phyloP scores from a whole-genome alignment of 2,113 vertebrate species.

The Hydrochoerus hydrochaeris region DNA sequence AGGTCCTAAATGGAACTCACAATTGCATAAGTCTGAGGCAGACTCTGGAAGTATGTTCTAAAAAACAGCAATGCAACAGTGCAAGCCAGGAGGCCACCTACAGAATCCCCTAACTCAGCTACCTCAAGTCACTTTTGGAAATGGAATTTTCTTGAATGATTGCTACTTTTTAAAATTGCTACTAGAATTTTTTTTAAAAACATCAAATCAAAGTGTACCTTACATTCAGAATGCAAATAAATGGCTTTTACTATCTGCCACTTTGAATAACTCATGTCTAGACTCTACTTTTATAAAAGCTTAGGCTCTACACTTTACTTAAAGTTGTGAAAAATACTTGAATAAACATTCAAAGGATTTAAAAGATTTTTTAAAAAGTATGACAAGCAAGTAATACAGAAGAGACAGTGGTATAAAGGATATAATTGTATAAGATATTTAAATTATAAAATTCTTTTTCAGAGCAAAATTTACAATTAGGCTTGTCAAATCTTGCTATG shows the following conservation, averaged over 20 bases:
- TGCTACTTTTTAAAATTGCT: slow-evolving; percentile 21
- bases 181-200: slow-evolving; percentile 35
- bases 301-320: not conserved
- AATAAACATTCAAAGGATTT: slow-evolving; percentile 14
- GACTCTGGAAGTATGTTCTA: not conserved
- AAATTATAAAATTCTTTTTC: slow-evolving; percentile 51
- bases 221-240: not conserved
- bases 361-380: not conserved
- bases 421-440: not conserved
- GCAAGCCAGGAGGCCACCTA: not conserved
- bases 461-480: slow-evolving; percentile 55
- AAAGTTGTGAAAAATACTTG: not conserved
- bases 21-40: not conserved
- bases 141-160: not conserved
- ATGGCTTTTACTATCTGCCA: not conserved
- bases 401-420: not conserved
- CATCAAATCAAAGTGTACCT: not conserved
- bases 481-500: not conserved
- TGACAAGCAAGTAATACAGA: not conserved
- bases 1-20: not conserved
- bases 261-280: slow-evolving; percentile 26
- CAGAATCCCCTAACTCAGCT: not conserved
- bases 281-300: not conserved
- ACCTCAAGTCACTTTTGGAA: not conserved
- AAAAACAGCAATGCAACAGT: not conserved